phyloP scores from a whole-genome alignment of 2,888 invertebrate species.

The Desoria tigrina region DNA sequence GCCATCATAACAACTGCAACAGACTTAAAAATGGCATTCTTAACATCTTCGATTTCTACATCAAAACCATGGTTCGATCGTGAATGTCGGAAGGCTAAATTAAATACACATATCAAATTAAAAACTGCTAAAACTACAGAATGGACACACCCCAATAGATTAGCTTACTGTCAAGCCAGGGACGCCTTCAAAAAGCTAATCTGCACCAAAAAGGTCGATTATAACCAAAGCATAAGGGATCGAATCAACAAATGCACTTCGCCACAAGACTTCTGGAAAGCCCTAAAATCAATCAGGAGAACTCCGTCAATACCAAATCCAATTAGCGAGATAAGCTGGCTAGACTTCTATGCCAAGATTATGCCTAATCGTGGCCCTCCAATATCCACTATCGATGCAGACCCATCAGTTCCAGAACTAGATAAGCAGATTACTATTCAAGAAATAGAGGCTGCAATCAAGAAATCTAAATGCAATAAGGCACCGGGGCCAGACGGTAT shows the following conservation, averaged over 20 bases:
- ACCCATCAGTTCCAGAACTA: too few relatives aligned
- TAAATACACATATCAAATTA: not conserved
- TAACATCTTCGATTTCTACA: not conserved
- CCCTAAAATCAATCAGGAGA: not conserved
- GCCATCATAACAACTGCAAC: not conserved
- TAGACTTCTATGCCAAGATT: not conserved
- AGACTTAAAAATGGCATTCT: not conserved
- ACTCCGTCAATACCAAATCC: not conserved
- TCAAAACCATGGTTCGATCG: not conserved
- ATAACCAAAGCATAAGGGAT: not conserved
- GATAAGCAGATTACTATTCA: not conserved
- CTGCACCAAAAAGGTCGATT: not conserved
- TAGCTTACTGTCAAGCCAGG: too few relatives aligned
- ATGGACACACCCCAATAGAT: not conserved
- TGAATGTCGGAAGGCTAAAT: not conserved
- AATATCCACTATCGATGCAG: not conserved
- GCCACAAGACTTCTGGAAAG: not conserved
- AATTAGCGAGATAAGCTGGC: not conserved
- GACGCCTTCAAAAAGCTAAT: not conserved
- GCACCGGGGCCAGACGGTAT: slow-evolving; percentile 17
- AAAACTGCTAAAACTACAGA: not conserved
- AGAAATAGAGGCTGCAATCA: not conserved
- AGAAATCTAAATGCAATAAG: not conserved
- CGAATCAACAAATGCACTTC: not conserved
- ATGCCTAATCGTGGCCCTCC: not conserved